Conservation (phyloP, 35 echinoderm and acorn worm genomes). For the Ptychodera flava region DNA sequence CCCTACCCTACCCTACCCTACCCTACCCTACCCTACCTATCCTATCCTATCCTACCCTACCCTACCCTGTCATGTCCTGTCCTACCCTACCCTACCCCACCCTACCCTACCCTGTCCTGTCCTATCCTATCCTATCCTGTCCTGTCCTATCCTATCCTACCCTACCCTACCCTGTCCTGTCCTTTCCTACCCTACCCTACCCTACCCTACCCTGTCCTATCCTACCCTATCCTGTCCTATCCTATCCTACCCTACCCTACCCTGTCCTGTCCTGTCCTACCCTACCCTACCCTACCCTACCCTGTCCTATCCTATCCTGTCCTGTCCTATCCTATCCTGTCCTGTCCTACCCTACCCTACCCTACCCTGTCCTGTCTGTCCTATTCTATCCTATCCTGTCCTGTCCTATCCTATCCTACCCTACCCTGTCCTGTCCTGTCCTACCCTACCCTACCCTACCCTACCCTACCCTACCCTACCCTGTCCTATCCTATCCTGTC, state of each 20-base stretch:
- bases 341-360: conserved; percentile 10
- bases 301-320: conserved; percentile 14
- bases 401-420: conserved; percentile 2
- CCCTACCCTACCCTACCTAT: conserved; percentile 1
- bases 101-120: conserved; percentile 23
- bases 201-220: conserved; percentile 11
- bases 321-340: conserved; percentile 14
- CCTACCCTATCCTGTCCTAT: conserved; percentile 10
- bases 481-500: conserved; percentile 11
- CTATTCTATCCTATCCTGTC: conserved; percentile 18
- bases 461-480: conserved; percentile 6
- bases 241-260: conserved; percentile 7
- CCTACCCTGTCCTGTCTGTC: conserved; percentile 2
- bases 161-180: background rate
- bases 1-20: conserved; percentile 17
- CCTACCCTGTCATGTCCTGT: conserved; percentile 11
- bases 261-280: conserved; percentile 12
- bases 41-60: conserved; percentile 20
- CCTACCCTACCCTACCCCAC: conserved; percentile 15
- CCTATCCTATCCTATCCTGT: conserved; percentile 18
- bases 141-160: conserved; percentile 18
- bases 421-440: conserved; percentile 1
- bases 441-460: conserved; percentile 8
- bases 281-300: conserved; percentile 7
- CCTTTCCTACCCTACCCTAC: conserved; percentile 14